Conservation (phyloP, 1,140 invertebrate species). For the Rhagoletis pomonella region DNA sequence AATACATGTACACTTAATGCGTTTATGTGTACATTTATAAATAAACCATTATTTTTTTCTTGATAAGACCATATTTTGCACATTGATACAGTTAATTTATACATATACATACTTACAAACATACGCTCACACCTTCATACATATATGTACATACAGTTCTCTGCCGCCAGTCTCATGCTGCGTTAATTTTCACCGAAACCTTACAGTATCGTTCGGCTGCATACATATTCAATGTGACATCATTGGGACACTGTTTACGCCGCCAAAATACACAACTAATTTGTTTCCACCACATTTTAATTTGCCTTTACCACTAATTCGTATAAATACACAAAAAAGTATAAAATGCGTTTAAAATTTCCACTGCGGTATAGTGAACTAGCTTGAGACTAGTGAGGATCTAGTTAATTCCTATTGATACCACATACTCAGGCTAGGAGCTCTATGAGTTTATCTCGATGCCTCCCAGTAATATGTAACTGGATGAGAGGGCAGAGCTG, state of each 20-base stretch:
- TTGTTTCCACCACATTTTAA: constrained; percentile 25
- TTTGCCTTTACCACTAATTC: not conserved
- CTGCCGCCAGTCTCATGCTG: constrained; percentile 38
- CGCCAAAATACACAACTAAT: constrained; percentile 14
- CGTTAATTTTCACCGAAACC: constrained; percentile 38
- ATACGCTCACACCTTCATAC: not conserved
- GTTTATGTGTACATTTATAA: not conserved
- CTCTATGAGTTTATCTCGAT: not conserved
- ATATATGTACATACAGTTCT: not conserved
- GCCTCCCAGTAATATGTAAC: not conserved
- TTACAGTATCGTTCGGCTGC: constrained; percentile 7
- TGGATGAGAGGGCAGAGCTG: too few relatives aligned
- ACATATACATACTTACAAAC: not conserved
- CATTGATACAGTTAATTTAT: not conserved
- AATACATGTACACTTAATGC: not conserved
- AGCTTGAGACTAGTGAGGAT: not conserved
- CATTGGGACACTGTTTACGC: not conserved
- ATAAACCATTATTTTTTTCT: not conserved
- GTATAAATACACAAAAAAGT: not conserved
- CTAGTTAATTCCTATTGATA: not conserved
- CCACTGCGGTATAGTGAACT: not conserved
- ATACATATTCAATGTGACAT: constrained; percentile 26
- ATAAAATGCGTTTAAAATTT: not conserved
- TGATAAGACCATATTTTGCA: not conserved
- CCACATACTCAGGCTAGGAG: too few relatives aligned